Percentiles rank a stretch among this genome's conserved stretches.
phyloP scores from a whole-genome alignment of 2,113 vertebrate genomes.

The Zapornia atra region DNA sequence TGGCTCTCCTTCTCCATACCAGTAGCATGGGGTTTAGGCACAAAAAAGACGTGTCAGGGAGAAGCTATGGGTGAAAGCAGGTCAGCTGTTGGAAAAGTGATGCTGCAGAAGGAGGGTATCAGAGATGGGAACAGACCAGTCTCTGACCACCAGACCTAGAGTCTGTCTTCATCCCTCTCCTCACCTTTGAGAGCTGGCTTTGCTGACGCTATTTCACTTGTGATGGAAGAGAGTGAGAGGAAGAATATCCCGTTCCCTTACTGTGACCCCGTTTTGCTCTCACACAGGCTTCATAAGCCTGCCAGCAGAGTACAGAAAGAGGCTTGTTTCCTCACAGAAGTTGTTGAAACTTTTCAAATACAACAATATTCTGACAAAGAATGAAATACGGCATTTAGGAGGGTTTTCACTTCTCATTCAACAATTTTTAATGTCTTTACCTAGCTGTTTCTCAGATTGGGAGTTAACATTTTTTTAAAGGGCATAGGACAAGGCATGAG shows the following conservation, averaged over 20 bases:
- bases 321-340: background rate
- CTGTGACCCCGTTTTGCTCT: background rate
- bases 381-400: background rate
- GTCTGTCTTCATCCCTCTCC: background rate
- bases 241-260: background rate
- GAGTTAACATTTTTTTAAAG: background rate
- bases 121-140: background rate
- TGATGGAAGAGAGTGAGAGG: background rate
- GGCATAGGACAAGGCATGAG: background rate
- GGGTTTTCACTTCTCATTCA: background rate
- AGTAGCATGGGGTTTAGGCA: background rate
- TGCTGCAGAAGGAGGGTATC: background rate
- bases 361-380: background rate
- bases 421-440: background rate
- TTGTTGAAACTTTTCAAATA: background rate
- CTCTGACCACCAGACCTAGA: background rate
- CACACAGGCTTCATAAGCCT: background rate
- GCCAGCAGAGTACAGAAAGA: background rate
- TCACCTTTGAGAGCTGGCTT: accelerated
- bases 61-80: background rate
- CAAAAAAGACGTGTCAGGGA: accelerated
- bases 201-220: background rate
- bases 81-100: background rate
- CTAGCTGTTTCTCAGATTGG: background rate
- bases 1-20: background rate